Conservation (phyloP, 2,797 vertebrate genomes). For the Sebastes glaucus region DNA sequence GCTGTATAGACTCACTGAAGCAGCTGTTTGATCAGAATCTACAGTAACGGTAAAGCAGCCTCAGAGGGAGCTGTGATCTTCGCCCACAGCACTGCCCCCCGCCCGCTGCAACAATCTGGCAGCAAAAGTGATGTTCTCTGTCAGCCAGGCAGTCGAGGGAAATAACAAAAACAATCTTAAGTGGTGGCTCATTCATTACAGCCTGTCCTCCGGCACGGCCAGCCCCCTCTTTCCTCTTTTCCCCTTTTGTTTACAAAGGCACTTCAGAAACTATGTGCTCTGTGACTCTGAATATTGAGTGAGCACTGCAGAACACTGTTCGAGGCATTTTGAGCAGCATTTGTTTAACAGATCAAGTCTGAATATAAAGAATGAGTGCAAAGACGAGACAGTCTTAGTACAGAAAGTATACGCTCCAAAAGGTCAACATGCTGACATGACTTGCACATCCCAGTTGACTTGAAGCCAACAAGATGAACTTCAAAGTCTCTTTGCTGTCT, state of each 20-base stretch:
- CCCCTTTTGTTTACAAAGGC: conserved; percentile 69
- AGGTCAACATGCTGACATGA: background rate
- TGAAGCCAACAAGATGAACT: conserved; percentile 42
- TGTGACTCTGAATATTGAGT: conserved; percentile 52
- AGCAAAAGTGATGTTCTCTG: conserved; percentile 75
- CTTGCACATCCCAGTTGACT: conserved; percentile 24
- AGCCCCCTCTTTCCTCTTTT: conserved; percentile 62
- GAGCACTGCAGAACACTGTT: conserved; percentile 12
- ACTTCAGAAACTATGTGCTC: conserved; percentile 65
- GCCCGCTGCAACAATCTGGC: conserved; percentile 57
- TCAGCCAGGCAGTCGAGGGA: conserved; percentile 67
- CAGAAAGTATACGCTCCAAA: background rate
- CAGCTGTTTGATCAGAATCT: conserved; percentile 63
- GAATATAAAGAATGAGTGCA: background rate
- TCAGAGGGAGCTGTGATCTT: conserved; percentile 53
- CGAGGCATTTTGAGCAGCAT: conserved; percentile 5
- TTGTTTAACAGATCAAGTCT: conserved; percentile 23
- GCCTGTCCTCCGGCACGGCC: conserved; percentile 54
- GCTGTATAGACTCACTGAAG: conserved; percentile 53
- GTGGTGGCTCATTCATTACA: conserved; percentile 72
- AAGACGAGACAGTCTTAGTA: background rate
- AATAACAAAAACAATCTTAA: conserved; percentile 80
- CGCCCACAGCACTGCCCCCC: conserved; percentile 17
- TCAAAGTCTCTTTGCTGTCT: conserved; percentile 28
- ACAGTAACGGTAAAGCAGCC: conserved; percentile 33